These are phyloP conservation scores for Exephanes ischioxanthus DNA, from an alignment of 2,888 invertebrate genomes.

Conservation along the genomic window DNA sequence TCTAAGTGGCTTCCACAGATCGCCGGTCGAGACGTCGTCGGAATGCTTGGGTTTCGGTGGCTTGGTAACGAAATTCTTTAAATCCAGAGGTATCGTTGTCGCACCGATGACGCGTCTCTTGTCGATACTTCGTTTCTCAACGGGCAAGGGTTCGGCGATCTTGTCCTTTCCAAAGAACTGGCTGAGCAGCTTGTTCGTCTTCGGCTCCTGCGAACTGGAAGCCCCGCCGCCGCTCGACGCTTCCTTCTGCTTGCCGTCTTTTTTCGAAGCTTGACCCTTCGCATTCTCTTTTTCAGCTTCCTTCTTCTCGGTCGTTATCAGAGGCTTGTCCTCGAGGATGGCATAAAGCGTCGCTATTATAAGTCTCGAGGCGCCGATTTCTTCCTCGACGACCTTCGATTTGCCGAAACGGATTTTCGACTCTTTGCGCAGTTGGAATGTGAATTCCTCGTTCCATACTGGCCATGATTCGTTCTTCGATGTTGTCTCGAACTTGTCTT, in stretches of 20 bases:
- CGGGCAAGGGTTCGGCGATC: conserved; percentile 85
- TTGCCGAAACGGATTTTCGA: conserved; percentile 84
- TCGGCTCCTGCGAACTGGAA: conserved; percentile 80
- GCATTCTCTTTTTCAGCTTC: conserved; percentile 81
- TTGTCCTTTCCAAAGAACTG: conserved; percentile 87
- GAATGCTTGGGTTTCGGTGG: conserved; percentile 85
- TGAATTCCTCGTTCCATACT: conserved; percentile 92
- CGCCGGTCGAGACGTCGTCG: conserved; percentile 88
- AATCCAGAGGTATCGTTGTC: conserved; percentile 89
- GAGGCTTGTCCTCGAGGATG: conserved; percentile 87
- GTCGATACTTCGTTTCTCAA: conserved; percentile 86
- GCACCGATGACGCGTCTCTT: conserved; percentile 89
- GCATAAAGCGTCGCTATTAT: conserved; percentile 90
- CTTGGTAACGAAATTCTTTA: conserved; percentile 88
- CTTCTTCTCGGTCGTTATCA: conserved; percentile 83
- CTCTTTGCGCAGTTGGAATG: conserved; percentile 88
- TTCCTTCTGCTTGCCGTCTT: conserved; percentile 76
- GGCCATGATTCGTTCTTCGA: conserved; percentile 92
- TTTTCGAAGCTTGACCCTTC: conserved; percentile 77
- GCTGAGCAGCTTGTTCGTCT: conserved; percentile 84
- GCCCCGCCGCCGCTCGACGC: conserved; percentile 63
- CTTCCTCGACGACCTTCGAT: conserved; percentile 86
- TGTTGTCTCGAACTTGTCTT: conserved; percentile 91
- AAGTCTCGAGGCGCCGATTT: conserved; percentile 88
- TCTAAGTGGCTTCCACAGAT: conserved; percentile 90